Percentiles rank a stretch among this genome's conserved stretches.
These are phyloP conservation scores for Acholoe squamosa DNA, from an alignment of 2,888 invertebrate genomes.

Conservation along the genomic window DNA sequence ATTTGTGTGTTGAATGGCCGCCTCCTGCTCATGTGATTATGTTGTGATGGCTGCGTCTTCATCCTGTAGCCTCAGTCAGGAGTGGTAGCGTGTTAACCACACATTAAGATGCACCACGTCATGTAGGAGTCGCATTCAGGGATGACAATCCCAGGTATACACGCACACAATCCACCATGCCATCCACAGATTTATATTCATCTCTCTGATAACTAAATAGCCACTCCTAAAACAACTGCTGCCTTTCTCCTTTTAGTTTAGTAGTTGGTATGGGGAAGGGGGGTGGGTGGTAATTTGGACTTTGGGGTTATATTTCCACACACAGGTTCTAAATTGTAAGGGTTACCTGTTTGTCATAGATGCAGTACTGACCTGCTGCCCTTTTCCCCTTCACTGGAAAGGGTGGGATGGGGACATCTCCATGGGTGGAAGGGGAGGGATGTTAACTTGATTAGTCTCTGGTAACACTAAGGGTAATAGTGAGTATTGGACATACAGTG, in stretches of 20 bases:
- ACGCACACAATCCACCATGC: background rate
- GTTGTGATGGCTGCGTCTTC: background rate
- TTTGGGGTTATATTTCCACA: too few species aligned
- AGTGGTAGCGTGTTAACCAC: background rate
- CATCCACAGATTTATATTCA: background rate
- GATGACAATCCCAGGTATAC: background rate
- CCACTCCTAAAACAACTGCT: too few species aligned
- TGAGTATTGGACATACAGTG: background rate
- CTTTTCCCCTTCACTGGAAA: background rate
- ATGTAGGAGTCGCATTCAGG: background rate
- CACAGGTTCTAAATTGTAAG: too few species aligned
- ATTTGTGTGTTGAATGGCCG: background rate
- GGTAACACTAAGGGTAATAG: background rate
- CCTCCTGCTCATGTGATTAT: background rate
- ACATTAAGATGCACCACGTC: too few species aligned
- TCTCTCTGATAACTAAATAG: too few species aligned
- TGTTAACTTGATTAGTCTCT: background rate
- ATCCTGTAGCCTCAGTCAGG: background rate
- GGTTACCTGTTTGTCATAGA: background rate
- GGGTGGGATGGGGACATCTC: background rate
- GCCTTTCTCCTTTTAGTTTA: too few species aligned
- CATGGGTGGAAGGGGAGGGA: background rate
- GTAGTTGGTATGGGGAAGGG: too few species aligned
- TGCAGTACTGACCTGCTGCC: constrained; percentile 37
- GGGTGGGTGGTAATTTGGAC: too few species aligned